Percentiles rank a stretch among this genome's conserved stretches.
These are phyloP conservation scores for Meriones unguiculatus DNA, from an alignment of 2,113 vertebrate genomes.

Conservation along the genomic window DNA sequence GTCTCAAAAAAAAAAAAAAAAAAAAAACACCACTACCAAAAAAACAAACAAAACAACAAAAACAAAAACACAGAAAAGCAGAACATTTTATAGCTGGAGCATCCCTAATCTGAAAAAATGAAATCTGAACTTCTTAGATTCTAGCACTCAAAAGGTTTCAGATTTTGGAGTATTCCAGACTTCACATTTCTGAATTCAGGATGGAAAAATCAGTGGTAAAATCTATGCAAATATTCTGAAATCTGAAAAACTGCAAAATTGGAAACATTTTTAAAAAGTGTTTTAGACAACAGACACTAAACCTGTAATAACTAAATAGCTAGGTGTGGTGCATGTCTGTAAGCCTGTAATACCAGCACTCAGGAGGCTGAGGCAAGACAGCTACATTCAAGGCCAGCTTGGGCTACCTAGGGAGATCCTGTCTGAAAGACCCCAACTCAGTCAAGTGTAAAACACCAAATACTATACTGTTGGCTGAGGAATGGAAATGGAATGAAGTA, in stretches of 20 bases:
- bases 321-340: background rate
- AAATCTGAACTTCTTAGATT: background rate
- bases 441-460: slow-evolving; percentile 20
- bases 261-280: background rate
- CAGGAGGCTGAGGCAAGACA: background rate
- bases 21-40: too few species aligned
- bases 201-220: background rate
- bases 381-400: background rate
- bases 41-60: background rate
- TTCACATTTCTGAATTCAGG: background rate
- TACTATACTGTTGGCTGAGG: background rate
- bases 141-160: background rate
- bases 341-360: background rate
- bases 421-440: background rate
- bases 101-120: background rate
- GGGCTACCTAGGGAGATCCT: background rate
- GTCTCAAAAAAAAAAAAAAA: too few species aligned
- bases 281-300: background rate
- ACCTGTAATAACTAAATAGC: background rate
- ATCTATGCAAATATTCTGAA: background rate
- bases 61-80: background rate
- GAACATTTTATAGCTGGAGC: background rate
- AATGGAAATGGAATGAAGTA: background rate
- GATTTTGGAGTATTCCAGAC: background rate
- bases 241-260: background rate